Evolutionary conservation across 2,888 invertebrate species (phyloP).

Genomic region (Orthosia gracilis): DNA sequence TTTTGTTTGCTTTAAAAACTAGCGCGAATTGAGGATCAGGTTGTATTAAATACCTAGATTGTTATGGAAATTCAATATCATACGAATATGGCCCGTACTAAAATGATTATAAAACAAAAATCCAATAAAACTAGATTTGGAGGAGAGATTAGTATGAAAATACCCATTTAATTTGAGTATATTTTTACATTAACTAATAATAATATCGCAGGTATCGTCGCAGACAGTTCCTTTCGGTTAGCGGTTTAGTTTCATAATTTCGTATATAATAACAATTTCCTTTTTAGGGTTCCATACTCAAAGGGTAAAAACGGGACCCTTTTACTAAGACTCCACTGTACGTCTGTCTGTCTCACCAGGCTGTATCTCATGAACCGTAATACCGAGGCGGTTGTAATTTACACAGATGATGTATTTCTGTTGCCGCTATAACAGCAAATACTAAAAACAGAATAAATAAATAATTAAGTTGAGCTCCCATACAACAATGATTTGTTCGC

Average conservation of each 20-base stretch:
- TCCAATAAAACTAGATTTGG: constrained; percentile 26
- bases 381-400: too few relatives aligned
- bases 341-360: too few relatives aligned
- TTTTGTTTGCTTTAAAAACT: constrained; percentile 44
- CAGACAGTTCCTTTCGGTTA: neutral
- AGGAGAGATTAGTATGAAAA: constrained; percentile 13
- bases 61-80: constrained; percentile 11
- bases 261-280: neutral
- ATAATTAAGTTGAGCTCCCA: too few relatives aligned
- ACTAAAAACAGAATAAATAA: too few relatives aligned
- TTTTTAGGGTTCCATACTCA: too few relatives aligned
- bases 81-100: neutral
- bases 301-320: too few relatives aligned
- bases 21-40: constrained; percentile 26
- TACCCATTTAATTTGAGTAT: neutral
- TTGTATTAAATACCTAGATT: constrained; percentile 1
- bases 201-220: constrained; percentile 4
- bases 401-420: too few relatives aligned
- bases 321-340: too few relatives aligned
- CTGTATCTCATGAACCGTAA: too few relatives aligned
- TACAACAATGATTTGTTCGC: too few relatives aligned
- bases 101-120: neutral
- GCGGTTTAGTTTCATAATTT: neutral
- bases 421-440: too few relatives aligned
- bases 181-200: neutral